Evolutionary conservation across 2,888 invertebrate genomes (phyloP).

Genomic region (Galerucella nymphaeae): DNA sequence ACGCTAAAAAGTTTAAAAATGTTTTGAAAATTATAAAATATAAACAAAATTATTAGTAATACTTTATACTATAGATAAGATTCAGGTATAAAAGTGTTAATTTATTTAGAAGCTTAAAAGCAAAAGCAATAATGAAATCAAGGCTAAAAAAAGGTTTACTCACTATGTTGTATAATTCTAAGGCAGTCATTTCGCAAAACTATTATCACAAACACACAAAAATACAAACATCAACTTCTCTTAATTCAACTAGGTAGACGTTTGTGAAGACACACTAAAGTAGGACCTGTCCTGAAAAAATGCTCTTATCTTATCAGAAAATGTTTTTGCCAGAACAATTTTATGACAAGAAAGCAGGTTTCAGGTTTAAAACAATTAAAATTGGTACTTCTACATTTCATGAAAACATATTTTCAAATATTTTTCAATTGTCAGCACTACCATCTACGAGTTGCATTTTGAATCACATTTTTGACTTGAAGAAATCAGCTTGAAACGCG

Average conservation of each 20-base stretch:
- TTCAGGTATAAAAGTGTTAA: no score
- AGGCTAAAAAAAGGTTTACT: constrained; percentile 23
- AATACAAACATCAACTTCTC: not conserved
- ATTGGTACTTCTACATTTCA: no score
- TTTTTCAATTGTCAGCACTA: no score
- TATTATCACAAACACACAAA: not conserved
- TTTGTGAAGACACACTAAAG: not conserved
- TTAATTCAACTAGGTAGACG: not conserved
- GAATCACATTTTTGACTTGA: not conserved
- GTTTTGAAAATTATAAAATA: no score
- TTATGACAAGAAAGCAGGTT: constrained; percentile 27
- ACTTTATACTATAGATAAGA: no score
- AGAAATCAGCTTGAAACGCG: not conserved
- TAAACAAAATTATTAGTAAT: no score
- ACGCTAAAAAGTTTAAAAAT: no score
- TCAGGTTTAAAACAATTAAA: constrained; percentile 7
- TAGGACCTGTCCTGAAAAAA: constrained; percentile 23
- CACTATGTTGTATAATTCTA: constrained; percentile 61
- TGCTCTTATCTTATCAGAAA: constrained; percentile 47
- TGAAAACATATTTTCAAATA: no score
- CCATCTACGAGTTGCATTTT: no score
- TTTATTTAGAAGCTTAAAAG: no score
- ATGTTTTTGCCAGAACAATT: constrained; percentile 24
- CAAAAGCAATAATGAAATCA: not conserved
- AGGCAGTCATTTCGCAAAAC: constrained; percentile 56